Conservation (phyloP, 2,797 vertebrate genomes). For the Coreius guichenoti region DNA sequence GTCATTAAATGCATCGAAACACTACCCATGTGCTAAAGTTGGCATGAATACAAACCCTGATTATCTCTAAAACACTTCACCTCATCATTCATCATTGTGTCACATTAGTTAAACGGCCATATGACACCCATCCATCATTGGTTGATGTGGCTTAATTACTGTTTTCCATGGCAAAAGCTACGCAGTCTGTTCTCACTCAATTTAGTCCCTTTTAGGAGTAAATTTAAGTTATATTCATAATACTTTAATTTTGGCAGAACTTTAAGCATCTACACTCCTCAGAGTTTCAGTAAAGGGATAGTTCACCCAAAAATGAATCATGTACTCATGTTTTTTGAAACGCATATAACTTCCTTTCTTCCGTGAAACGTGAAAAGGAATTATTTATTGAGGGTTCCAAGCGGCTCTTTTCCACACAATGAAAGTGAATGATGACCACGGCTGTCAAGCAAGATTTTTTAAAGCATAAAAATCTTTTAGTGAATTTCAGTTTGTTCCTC, state of each 20-base stretch:
- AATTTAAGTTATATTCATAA: not conserved
- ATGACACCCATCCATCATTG: slow-evolving; percentile 72
- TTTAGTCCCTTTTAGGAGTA: slow-evolving; percentile 8
- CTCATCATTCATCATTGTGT: slow-evolving; percentile 75
- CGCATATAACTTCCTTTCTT: not conserved
- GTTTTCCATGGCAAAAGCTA: slow-evolving; percentile 40
- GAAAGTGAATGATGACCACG: not conserved
- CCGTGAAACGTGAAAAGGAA: not conserved
- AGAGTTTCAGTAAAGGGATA: not conserved
- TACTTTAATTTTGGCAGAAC: slow-evolving; percentile 23
- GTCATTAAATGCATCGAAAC: slow-evolving; percentile 68
- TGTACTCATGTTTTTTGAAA: not conserved
- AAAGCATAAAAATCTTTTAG: not conserved
- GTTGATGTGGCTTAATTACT: slow-evolving; percentile 62
- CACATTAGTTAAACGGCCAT: slow-evolving; percentile 73
- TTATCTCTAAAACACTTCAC: slow-evolving; percentile 73
- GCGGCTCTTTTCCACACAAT: slow-evolving; percentile 6
- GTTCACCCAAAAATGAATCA: not conserved
- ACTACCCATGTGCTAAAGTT: slow-evolving; percentile 60
- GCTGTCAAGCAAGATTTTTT: not conserved
- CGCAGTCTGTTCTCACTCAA: slow-evolving; percentile 55
- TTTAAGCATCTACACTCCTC: not conserved
- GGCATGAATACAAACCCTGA: slow-evolving; percentile 67
- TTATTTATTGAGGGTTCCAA: not conserved
- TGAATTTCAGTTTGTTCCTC: not conserved